Base-by-base conservation (phyloP, 2,888 invertebrate genomes). In the Luperina testacea region DNA sequence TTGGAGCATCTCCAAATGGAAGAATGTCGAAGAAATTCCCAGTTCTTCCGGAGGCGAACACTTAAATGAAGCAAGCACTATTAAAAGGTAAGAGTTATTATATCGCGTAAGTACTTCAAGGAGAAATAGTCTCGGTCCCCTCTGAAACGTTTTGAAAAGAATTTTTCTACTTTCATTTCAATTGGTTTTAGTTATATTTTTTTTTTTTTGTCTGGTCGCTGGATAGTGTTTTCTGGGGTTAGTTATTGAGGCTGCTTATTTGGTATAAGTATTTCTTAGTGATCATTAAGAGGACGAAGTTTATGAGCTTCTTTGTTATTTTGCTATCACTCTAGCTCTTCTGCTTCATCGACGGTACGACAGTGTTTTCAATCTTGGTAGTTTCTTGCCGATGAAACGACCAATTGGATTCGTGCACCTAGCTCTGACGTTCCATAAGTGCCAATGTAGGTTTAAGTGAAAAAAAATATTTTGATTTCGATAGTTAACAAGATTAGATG, bases 1-100 rank as follows among this genome's bases (percentile, higher is more conserved):
- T 95, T 96, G 96, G 95, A 95, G 88, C 91, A 90, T 85, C 93
- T 96, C 96, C 96, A 96, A 96, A 95, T 94, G 93, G 92, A 92
- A 81, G 82, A 79, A 77, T 77, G 83, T 86, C 77, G 83, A 85
- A 83, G 87, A 79, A 87, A 89, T 89, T 90, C 71, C 70, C 74
- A 80, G 85, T 84, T 85, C 84, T 81, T 77, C 75, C 75, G 81
- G 79, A 87, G 79, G 83, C 79, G 88, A 90, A 87, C 90, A 88
- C 89, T 91, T 90, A 89, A 92, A 90, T 88, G 87, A 87, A 91
- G 87, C 91, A 90, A 90, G 91, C 89, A 90, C 90, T 92, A 85
- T 91, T 92, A 92, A 92, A 92, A 93, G 92, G 91, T 93, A 92
- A 91, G 91, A 92, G 92, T 93, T 92, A 94, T 93, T 90, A 91